Conservation (phyloP, 2,888 invertebrate genomes). For the Ochropacha duplaris region DNA sequence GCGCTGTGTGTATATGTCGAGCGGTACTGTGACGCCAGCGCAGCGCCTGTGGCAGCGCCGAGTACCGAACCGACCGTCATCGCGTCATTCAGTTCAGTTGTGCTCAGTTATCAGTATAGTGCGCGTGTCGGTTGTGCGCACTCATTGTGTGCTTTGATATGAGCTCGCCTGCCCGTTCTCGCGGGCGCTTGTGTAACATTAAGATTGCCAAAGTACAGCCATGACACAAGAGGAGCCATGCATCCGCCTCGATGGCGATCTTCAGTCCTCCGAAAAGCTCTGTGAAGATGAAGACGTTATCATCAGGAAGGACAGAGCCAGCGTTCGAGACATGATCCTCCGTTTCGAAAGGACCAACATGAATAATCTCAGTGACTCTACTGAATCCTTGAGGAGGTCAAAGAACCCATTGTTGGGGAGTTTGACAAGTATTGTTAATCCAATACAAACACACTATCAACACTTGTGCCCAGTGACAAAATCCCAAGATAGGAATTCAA, state of each 20-base stretch:
- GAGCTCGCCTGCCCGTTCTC: slow-evolving; percentile 54
- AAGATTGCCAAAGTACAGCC: slow-evolving; percentile 45
- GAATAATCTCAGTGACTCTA: slow-evolving; percentile 53
- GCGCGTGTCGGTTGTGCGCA: slow-evolving; percentile 62
- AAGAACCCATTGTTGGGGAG: slow-evolving; percentile 63
- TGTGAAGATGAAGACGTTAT: slow-evolving; percentile 68
- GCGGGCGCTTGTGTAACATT: slow-evolving; percentile 59
- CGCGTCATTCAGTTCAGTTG: slow-evolving; percentile 68
- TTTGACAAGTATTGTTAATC: slow-evolving; percentile 70
- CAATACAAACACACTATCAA: slow-evolving; percentile 66
- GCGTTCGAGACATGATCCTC: slow-evolving; percentile 73
- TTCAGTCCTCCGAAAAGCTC: slow-evolving; percentile 54
- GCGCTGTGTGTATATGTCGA: not conserved
- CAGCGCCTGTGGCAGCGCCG: slow-evolving; percentile 34
- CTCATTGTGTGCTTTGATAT: slow-evolving; percentile 61
- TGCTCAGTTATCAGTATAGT: slow-evolving; percentile 50
- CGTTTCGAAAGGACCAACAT: slow-evolving; percentile 69
- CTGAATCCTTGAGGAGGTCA: slow-evolving; percentile 63
- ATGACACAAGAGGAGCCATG: slow-evolving; percentile 73
- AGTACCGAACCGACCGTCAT: slow-evolving; percentile 23
- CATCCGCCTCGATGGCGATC: slow-evolving; percentile 58
- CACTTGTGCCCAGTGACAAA: slow-evolving; percentile 63
- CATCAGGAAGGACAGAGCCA: slow-evolving; percentile 62
- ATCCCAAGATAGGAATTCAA: slow-evolving; percentile 73
- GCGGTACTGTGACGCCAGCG: slow-evolving; percentile 11